Conservation (phyloP, 2,113 vertebrate genomes). For the Cottus gobio region DNA sequence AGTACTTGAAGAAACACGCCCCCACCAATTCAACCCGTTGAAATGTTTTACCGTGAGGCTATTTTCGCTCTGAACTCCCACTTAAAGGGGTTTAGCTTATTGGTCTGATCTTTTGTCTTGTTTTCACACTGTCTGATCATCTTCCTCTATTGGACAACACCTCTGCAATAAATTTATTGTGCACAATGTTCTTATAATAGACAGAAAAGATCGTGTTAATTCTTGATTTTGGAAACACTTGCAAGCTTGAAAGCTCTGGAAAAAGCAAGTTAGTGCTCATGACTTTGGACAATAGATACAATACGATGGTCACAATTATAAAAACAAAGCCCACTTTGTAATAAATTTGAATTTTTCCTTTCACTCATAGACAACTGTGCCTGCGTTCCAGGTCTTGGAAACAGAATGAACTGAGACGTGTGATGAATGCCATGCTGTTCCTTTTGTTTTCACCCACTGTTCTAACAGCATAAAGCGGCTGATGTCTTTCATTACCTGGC, state of each 20-base stretch:
- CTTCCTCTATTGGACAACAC: background rate
- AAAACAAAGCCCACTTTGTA: conserved; percentile 15
- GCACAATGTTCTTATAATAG: background rate
- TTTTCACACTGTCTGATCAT: conserved; percentile 1
- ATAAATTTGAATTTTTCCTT: conserved; percentile 34
- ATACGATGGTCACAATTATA: conserved; percentile 2
- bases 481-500: conserved; percentile 50
- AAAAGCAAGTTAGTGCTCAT: conserved; percentile 28
- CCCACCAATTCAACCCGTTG: background rate
- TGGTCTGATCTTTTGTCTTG: background rate
- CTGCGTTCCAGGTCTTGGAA: conserved; percentile 21
- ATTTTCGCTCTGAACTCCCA: background rate
- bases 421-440: conserved; percentile 52
- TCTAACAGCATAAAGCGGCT: conserved; percentile 32
- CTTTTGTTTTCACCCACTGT: conserved; percentile 65
- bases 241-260: conserved; percentile 17
- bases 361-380: conserved; percentile 7
- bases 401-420: conserved; percentile 25
- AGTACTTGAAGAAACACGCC: background rate
- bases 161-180: background rate
- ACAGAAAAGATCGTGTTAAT: conserved; percentile 2
- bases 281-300: conserved; percentile 9
- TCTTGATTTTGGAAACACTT: conserved; percentile 10
- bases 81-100: conserved; percentile 13
- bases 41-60: background rate